Conservation (phyloP, 2,113 vertebrate genomes). For the Oophaga pumilio region DNA sequence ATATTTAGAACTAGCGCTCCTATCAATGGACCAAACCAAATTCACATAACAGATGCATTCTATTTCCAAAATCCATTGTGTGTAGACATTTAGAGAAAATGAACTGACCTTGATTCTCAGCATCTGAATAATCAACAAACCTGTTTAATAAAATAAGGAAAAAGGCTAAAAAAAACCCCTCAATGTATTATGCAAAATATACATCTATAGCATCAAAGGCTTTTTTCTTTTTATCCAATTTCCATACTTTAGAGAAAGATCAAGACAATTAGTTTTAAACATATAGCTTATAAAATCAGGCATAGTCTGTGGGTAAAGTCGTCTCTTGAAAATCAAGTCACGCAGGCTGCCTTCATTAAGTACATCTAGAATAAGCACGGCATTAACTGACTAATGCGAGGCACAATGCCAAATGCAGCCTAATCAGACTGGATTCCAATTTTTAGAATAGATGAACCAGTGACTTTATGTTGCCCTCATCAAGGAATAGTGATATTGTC, state of each 20-base stretch:
- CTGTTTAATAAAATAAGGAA: constrained; percentile 1
- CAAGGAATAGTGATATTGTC: constrained; percentile 68
- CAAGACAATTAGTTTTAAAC: constrained; percentile 57
- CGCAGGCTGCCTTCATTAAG: constrained; percentile 65
- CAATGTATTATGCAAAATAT: constrained; percentile 21
- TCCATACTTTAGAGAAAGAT: constrained; percentile 40
- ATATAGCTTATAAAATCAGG: constrained; percentile 46
- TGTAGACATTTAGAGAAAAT: constrained; percentile 21
- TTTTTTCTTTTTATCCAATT: constrained; percentile 46
- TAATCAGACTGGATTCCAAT: constrained; percentile 68
- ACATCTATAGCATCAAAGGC: constrained; percentile 17
- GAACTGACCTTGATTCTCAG: neutral
- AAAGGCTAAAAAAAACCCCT: neutral
- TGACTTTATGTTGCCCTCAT: constrained; percentile 65
- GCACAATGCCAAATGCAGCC: constrained; percentile 66
- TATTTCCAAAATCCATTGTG: constrained; percentile 9
- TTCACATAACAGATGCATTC: constrained; percentile 1
- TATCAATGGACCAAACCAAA: constrained; percentile 2
- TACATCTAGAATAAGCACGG: constrained; percentile 62
- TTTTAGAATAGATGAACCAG: constrained; percentile 68
- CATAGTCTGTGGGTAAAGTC: constrained; percentile 60
- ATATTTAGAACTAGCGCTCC: no score
- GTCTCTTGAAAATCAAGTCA: constrained; percentile 61
- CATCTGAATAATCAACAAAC: constrained; percentile 46
- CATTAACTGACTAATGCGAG: constrained; percentile 66